Evolutionary conservation across 2,113 vertebrate genomes (phyloP), one percentile per base, ranked within the genome.

Genomic region (Psophia crepitans): DNA sequence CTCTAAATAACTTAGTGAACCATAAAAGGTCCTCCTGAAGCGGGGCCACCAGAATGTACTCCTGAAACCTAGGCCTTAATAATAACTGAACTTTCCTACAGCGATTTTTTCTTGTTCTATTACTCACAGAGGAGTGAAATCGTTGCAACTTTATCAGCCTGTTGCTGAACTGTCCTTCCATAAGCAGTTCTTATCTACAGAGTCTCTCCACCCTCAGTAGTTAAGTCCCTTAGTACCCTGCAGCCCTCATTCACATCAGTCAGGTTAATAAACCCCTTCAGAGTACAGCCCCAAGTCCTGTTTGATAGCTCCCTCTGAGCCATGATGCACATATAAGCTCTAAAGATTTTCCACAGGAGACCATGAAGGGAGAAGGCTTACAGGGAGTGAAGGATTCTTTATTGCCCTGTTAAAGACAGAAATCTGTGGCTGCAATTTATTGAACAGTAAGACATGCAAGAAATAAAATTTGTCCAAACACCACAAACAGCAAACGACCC

Each of bases 391-490:
- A 74, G 49, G 78, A 94, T 94, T 90, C 80, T 96, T 97, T 96
- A 97, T 89, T 84, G 74, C 79, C 66, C 66, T 17, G 3, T 69
- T 97, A 86, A 94, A 92, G 85, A 90, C 84, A 94, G 83, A 92
- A 96, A 94, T 85, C 64, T 84, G 64, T 33, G 35, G 64, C 80
- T 96, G 76, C 83, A 96, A 95, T 96, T 96, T 94, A 94, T 76
- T 69, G 94, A 92, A 74, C 80, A 69, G 73, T 90, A 94, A 87
- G 81, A 69, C 77, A 95, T 94, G 95, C 85, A 97, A 95, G 80
- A 81, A 97, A 94, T 84, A 88, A 93, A 94, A 93, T 79, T 85
- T 94, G 74, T 63, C 53, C 81, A 92, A 95, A 96, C n/a, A 77
- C 60, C 90, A 87, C 74, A 32, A 94, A 95, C 18, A 93, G 95